These are phyloP conservation scores for Scotopteryx bipunctaria DNA, from an alignment of 2,888 invertebrate species.

Conservation along the genomic window DNA sequence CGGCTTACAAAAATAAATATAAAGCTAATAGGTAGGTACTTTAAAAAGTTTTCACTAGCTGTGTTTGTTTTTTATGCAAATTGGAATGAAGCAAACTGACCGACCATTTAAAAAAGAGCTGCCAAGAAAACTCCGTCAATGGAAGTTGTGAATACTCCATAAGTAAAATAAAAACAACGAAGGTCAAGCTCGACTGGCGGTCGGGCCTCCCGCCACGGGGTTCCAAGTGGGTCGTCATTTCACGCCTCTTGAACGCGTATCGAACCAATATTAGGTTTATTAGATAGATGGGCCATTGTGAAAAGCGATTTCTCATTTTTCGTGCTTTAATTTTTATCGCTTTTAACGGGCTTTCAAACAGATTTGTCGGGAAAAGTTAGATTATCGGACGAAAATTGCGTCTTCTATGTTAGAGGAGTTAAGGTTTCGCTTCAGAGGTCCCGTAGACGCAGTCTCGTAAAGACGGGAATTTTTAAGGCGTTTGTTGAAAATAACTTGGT, in stretches of 20 bases:
- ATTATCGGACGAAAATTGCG: slow-evolving; percentile 21
- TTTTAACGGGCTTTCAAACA: slow-evolving; percentile 43
- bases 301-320: slow-evolving; percentile 71
- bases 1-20: slow-evolving; percentile 17
- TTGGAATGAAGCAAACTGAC: slow-evolving; percentile 40
- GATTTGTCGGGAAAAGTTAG: slow-evolving; percentile 39
- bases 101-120: slow-evolving; percentile 42
- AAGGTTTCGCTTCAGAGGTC: not conserved
- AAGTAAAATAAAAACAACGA: slow-evolving; percentile 50
- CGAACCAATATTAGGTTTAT: slow-evolving; percentile 82
- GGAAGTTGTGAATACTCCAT: slow-evolving; percentile 24
- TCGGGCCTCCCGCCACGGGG: slow-evolving; percentile 44
- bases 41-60: slow-evolving; percentile 48
- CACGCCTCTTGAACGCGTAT: slow-evolving; percentile 79
- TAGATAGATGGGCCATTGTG: slow-evolving; percentile 74
- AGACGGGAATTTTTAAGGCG: not conserved
- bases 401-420: not conserved
- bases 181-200: slow-evolving; percentile 57
- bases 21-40: slow-evolving; percentile 36
- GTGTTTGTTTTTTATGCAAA: slow-evolving; percentile 55
- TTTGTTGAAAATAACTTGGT: too few relatives aligned
- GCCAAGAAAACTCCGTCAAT: slow-evolving; percentile 35
- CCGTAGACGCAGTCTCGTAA: not conserved
- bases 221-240: slow-evolving; percentile 67
- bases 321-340: slow-evolving; percentile 54